These are phyloP conservation scores for Diuraphis noxia DNA, from an alignment of 1,140 invertebrate species.

Conservation along the genomic window DNA sequence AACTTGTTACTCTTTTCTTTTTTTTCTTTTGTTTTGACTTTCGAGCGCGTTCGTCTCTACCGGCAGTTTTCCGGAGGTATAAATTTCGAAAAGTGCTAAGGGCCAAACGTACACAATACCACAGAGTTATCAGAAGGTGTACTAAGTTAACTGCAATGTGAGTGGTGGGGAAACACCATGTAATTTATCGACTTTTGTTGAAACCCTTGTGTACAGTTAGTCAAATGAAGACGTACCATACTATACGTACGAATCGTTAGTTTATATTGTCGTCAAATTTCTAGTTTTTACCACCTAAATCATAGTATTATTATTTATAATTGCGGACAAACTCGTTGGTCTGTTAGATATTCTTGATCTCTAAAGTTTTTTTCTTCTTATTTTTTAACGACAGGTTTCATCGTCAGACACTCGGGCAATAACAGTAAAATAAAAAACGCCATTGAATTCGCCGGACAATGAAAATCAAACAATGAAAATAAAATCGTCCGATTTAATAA, in stretches of 20 bases:
- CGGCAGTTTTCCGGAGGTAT: neutral
- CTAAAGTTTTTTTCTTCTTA: neutral
- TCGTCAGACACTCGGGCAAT: neutral
- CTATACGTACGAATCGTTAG: neutral
- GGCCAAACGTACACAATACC: neutral
- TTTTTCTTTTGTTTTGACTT: neutral
- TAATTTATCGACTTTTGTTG: constrained; percentile 5
- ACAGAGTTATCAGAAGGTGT: neutral
- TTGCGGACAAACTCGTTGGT: neutral
- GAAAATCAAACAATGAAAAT: neutral
- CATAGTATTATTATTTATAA: neutral
- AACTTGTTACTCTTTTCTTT: constrained; percentile 1
- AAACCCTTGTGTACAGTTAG: neutral
- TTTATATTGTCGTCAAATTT: neutral
- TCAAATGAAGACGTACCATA: neutral
- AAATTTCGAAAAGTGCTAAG: neutral
- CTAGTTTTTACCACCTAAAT: neutral
- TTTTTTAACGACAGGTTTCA: neutral
- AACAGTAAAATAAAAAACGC: neutral
- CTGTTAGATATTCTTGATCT: neutral
- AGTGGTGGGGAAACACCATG: neutral
- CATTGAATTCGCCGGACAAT: neutral
- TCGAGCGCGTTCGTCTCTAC: neutral
- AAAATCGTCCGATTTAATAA: neutral
- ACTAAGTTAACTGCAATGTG: neutral